phyloP scores from a whole-genome alignment of 2,797 vertebrate genomes.

The Carapus acus region DNA sequence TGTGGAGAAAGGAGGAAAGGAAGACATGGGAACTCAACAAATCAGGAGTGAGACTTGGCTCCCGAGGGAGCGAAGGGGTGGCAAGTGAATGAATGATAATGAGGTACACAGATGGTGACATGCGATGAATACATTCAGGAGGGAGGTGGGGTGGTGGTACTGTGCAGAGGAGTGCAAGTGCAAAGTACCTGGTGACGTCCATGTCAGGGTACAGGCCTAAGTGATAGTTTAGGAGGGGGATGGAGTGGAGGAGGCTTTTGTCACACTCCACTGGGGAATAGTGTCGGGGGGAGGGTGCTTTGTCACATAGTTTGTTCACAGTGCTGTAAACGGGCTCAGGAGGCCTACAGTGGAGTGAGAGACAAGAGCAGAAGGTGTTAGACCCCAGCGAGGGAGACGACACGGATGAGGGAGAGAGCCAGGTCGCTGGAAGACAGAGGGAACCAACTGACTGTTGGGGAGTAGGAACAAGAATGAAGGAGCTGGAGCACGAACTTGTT shows the following conservation, averaged over 20 bases:
- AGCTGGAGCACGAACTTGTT: neutral
- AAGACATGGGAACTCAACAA: slow-evolving; percentile 20
- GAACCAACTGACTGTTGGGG: neutral
- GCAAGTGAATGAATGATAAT: neutral
- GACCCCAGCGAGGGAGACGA: slow-evolving; percentile 28
- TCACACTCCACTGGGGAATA: slow-evolving; percentile 94
- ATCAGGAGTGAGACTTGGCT: neutral
- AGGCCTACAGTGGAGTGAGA: slow-evolving; percentile 79
- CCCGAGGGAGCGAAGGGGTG: neutral
- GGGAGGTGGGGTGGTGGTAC: neutral
- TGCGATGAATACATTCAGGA: slow-evolving; percentile 5
- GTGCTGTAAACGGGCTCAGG: slow-evolving; percentile 99
- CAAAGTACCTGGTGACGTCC: slow-evolving; percentile 91
- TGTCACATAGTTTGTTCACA: slow-evolving; percentile 99
- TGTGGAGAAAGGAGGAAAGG: slow-evolving; percentile 2
- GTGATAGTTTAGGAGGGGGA: slow-evolving; percentile 91
- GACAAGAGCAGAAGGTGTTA: slow-evolving; percentile 78
- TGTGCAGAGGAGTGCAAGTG: slow-evolving; percentile 8
- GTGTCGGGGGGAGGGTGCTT: slow-evolving; percentile 89
- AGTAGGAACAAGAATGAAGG: neutral
- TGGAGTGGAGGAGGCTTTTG: slow-evolving; percentile 92
- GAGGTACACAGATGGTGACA: slow-evolving; percentile 1
- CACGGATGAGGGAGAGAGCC: slow-evolving; percentile 6
- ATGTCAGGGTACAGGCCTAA: slow-evolving; percentile 91
- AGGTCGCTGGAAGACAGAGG: slow-evolving; percentile 1